Percentiles rank a stretch among this genome's conserved stretches.
phyloP scores from a whole-genome alignment of 2,888 invertebrate species.

The Incurvaria masculella region DNA sequence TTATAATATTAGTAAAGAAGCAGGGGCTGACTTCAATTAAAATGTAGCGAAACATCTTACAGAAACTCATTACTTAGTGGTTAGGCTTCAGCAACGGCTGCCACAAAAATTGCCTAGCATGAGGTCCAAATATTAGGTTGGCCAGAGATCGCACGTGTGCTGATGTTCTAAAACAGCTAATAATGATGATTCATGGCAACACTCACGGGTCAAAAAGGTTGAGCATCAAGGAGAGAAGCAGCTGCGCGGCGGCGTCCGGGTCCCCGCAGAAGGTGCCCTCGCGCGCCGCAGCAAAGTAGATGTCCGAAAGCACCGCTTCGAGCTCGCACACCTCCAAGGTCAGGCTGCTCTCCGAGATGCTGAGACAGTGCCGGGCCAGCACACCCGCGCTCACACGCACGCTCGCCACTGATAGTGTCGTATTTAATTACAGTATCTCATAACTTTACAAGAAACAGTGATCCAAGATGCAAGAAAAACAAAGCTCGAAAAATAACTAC shows the following conservation, averaged over 20 bases:
- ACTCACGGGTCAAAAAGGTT: constrained; percentile 66
- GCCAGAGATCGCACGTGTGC: too few relatives aligned
- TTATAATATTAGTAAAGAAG: too few relatives aligned
- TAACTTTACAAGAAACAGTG: neutral
- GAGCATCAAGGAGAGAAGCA: constrained; percentile 62
- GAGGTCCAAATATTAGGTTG: too few relatives aligned
- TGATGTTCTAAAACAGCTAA: too few relatives aligned
- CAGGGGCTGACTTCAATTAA: too few relatives aligned
- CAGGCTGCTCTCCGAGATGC: constrained; percentile 64
- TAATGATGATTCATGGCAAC: constrained; percentile 1
- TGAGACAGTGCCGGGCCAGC: constrained; percentile 68
- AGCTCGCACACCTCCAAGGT: constrained; percentile 65
- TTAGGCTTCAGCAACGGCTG: too few relatives aligned
- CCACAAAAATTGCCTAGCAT: too few relatives aligned
- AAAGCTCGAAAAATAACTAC: constrained; percentile 1
- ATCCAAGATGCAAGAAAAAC: neutral
- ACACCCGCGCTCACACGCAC: constrained; percentile 63
- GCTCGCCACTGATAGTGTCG: constrained; percentile 35
- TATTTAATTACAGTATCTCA: constrained; percentile 4
- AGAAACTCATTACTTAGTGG: too few relatives aligned
- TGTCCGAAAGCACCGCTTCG: constrained; percentile 69
- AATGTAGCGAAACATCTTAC: too few relatives aligned
- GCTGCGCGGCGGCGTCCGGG: constrained; percentile 62
- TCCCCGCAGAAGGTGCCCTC: constrained; percentile 60
- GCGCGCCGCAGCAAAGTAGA: constrained; percentile 70